A percentile compares a stretch with the other conserved stretches of the same genome.
These are phyloP conservation scores for Epinephelus coioides DNA, from an alignment of 2,797 vertebrate species.

Conservation along the genomic window DNA sequence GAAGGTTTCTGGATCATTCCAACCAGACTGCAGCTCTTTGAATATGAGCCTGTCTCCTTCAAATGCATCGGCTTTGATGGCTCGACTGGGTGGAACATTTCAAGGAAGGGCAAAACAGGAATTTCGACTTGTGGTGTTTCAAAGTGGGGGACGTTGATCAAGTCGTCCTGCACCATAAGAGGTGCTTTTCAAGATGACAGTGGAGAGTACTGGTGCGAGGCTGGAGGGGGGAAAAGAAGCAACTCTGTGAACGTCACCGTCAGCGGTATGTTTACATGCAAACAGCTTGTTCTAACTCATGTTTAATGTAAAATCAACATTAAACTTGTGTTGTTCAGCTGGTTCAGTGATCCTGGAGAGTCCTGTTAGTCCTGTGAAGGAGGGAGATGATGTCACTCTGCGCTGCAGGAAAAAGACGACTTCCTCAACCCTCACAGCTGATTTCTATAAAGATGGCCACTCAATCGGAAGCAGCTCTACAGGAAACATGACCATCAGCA, in stretches of 20 bases:
- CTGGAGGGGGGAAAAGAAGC: not conserved
- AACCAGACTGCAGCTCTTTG: constrained; percentile 18
- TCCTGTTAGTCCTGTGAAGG: constrained; percentile 35
- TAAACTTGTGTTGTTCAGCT: not conserved
- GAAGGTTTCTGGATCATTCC: not conserved
- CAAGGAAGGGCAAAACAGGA: not conserved
- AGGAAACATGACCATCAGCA: constrained; percentile 11
- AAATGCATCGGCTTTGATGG: not conserved
- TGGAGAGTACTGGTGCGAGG: constrained; percentile 53
- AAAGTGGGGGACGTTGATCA: fast-evolving
- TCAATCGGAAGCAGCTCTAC: not conserved
- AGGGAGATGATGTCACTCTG: constrained; percentile 11
- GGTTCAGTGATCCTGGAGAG: constrained; percentile 44
- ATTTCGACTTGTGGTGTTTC: not conserved
- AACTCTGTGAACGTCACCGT: constrained; percentile 24
- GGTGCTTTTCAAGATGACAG: fast-evolving
- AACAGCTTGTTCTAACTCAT: too few species aligned
- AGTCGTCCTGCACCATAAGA: not conserved
- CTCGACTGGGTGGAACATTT: not conserved
- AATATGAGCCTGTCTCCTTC: not conserved
- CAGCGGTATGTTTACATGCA: constrained; percentile 12
- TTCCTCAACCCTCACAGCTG: not conserved
- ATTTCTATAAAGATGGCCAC: constrained; percentile 35
- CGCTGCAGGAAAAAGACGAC: constrained; percentile 9
- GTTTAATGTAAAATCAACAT: not conserved